Conservation (phyloP, 2,797 vertebrate genomes). For the Melanotaenia pygmaea region DNA sequence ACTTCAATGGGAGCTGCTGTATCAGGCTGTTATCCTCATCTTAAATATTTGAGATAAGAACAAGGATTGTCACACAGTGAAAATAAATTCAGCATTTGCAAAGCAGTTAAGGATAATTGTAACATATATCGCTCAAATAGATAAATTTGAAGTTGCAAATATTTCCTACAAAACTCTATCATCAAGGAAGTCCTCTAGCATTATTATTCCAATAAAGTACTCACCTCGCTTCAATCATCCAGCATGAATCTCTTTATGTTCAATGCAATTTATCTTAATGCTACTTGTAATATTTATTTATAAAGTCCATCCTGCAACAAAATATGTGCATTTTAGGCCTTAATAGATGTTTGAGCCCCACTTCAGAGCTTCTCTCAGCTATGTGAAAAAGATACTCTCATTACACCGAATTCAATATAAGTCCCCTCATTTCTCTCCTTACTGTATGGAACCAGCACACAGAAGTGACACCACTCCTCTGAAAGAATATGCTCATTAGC, state of each 20-base stretch:
- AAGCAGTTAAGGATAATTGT: not conserved
- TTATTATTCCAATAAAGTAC: not conserved
- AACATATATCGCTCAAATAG: not conserved
- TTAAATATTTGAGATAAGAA: not conserved
- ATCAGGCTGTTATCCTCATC: not conserved
- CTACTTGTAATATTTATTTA: slow-evolving; percentile 12
- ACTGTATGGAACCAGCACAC: slow-evolving; percentile 64
- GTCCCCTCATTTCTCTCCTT: slow-evolving; percentile 66
- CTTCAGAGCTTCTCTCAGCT: slow-evolving; percentile 43
- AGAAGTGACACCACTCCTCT: slow-evolving; percentile 72
- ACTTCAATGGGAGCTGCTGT: not conserved
- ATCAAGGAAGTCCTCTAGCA: not conserved
- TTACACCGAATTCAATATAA: slow-evolving; percentile 72
- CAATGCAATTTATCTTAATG: not conserved
- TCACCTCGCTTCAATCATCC: not conserved
- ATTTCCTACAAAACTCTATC: not conserved
- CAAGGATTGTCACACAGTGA: not conserved
- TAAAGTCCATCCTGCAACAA: slow-evolving; percentile 5
- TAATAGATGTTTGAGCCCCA: slow-evolving; percentile 33
- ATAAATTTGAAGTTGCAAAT: not conserved
- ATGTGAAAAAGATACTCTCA: slow-evolving; percentile 59
- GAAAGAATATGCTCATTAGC: slow-evolving; percentile 79
- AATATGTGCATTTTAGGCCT: slow-evolving; percentile 35
- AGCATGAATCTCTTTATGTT: not conserved
- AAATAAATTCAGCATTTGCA: slow-evolving; percentile 1